Evolutionary conservation across 2,113 vertebrate genomes (phyloP), one percentile per base, ranked within the genome.

Genomic region (Xiphophorus couchianus): DNA sequence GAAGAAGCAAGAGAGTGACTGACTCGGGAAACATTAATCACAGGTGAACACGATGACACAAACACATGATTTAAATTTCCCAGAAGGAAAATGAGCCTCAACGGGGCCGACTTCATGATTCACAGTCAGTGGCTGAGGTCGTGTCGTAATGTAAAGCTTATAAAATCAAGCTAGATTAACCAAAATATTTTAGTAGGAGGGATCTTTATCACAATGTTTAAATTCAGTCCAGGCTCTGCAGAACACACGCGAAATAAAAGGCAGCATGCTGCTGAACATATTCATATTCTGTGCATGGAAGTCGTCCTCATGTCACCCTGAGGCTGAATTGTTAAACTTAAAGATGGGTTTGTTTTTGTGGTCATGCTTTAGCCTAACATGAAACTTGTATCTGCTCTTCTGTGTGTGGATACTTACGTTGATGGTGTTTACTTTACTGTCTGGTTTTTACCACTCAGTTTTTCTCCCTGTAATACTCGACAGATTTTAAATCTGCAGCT

Each of bases 401-500:
- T 58, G 19, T n/a, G 19, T 37, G 64, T 58, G 8, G 42, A 44
- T 77, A 62, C 77, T 4, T 62, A 77, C 63, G 68, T 58, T 58
- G 22, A 54, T 30, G 39, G 63, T 69, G 61, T 61, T 5, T 33
- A 9, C 31, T 44, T 70, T 42, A 13, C 54, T 63, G 61, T 70
- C 51, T 35, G 62, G 3, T 63, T 60, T 28, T 67, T 29, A 35
- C 27, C 0, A 30, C 42, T 75, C 27, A 31, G 29, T 28, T 25
- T 70, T 75, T 71, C 31, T 39, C 31, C 3, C 0, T 29, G 15
- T 11, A 62, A 58, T 54, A 62, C 17, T 71, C 30, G 1, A 22
- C 79, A 69, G 75, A 48, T 17, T 73, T 44, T 76, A 73, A 79
- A 73, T 79, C 80, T 44, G 10, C 72, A 60, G 62, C 69, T 44